Base-by-base conservation (phyloP, 2,888 invertebrate species). In the Pogonocherus hispidulus region DNA sequence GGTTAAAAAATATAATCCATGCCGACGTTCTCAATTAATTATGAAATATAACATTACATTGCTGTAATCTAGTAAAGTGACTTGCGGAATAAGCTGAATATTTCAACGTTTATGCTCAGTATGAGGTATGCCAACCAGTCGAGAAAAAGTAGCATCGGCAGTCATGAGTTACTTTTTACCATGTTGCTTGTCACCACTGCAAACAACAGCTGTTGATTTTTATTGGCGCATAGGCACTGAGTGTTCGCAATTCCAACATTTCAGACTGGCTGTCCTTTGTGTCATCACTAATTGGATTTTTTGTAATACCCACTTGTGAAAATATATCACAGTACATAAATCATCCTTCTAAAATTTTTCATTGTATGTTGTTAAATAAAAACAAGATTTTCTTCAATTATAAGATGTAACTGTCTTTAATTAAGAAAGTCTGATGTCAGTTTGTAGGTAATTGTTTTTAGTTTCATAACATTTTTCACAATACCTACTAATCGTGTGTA, bases 1-100 rank as follows among this genome's bases (percentile, higher is more conserved):
- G 16, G 9, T 32, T 52, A 52, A 18, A 16, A 52, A 52, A 52
- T 52, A 52, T 52, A 19, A 18, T 9, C 41, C n/a, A 23, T 37
- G 37, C 37, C 46, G 44, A 57, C 44, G 41, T 44, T 57, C 41
- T 46, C 23, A 55, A 59, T 64, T 54, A 63, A 68, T 68, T 64
- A 63, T 27, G 32, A 32, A 37, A 19, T 22, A 59, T 54, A 68
- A 46, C 54, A 68, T 55, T 49, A 20, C 22, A 27, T 63, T 57
- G 35, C 55, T 55, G 63, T 47, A 68, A 68, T 68, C 67, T 64
- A 68, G 67, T 54, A 19, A 54, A 60, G 54, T 68, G 67, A 68
- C 67, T 68, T 59, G 67, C 67, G 54, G 47, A 68, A 68, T 54
- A 37, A 32, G 46, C 8, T 49, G 20, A 63, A 67, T 68, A 68